A percentile compares a stretch with the other conserved stretches of the same genome.
phyloP scores from a whole-genome alignment of 2,113 vertebrate genomes.

The Balaeniceps rex region DNA sequence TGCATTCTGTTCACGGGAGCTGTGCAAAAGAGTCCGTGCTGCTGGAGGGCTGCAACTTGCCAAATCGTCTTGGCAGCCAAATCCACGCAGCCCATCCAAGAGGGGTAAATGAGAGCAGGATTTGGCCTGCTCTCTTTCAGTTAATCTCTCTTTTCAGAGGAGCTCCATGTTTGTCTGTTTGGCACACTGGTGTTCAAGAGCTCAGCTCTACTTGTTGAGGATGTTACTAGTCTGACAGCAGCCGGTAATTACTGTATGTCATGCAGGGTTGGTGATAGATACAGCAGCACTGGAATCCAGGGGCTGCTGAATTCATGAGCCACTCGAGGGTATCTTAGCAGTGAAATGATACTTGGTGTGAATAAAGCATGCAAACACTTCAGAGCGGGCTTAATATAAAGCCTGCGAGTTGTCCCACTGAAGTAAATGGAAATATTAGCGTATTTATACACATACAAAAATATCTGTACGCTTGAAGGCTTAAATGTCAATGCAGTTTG shows the following conservation, averaged over 20 bases:
- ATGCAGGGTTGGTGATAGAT: neutral
- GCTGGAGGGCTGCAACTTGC: neutral
- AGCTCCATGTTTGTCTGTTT: neutral
- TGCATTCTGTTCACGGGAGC: neutral
- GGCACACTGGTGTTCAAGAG: neutral
- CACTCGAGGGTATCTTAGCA: neutral
- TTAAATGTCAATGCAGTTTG: neutral
- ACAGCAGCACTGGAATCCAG: neutral
- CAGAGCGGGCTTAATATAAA: neutral
- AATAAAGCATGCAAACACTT: neutral
- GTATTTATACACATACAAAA: neutral
- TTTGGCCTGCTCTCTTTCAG: neutral
- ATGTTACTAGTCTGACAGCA: neutral
- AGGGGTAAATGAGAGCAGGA: neutral
- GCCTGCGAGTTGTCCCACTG: fast-evolving
- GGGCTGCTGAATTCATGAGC: neutral
- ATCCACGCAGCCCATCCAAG: neutral
- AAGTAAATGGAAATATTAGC: neutral
- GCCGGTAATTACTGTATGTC: neutral
- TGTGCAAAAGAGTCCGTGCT: fast-evolving
- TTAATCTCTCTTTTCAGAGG: neutral
- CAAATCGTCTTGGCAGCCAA: neutral
- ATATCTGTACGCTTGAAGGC: neutral
- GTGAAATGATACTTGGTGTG: neutral
- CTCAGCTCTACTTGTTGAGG: neutral